Conservation (phyloP, 2,888 invertebrate genomes). For the Caenorhabditis sp. region DNA sequence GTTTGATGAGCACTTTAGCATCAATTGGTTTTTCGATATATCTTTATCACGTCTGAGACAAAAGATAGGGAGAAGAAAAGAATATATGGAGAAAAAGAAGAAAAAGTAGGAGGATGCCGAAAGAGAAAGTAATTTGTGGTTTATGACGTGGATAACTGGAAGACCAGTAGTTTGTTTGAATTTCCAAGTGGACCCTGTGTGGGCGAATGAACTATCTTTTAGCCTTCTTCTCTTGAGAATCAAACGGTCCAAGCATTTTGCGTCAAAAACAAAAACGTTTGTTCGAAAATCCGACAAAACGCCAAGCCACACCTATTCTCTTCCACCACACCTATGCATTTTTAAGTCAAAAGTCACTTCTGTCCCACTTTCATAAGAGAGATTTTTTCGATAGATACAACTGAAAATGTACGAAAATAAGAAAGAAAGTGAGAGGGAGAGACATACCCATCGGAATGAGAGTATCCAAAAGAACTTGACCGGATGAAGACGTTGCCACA, state of each 20-base stretch:
- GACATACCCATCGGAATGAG: conserved; percentile 60
- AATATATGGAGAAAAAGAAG: background rate
- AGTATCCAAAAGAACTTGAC: conserved; percentile 62
- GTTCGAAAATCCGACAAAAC: background rate
- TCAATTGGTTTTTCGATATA: conserved; percentile 9
- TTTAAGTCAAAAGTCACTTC: conserved; percentile 46
- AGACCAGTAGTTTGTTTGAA: conserved; percentile 25
- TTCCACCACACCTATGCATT: conserved; percentile 52
- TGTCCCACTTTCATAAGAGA: conserved; percentile 8
- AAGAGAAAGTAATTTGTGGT: conserved; percentile 17
- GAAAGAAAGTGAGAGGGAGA: background rate
- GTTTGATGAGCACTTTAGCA: conserved; percentile 52
- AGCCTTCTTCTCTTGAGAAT: background rate
- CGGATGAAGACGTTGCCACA: conserved; percentile 53
- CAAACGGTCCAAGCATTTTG: background rate
- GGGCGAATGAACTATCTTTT: background rate
- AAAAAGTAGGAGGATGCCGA: background rate
- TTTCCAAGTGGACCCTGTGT: conserved; percentile 16
- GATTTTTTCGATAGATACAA: conserved; percentile 33
- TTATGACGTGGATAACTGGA: conserved; percentile 29
- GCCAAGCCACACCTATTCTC: conserved; percentile 32
- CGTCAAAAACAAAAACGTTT: conserved; percentile 39
- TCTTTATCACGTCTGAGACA: conserved; percentile 32
- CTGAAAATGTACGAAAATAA: conserved; percentile 3
- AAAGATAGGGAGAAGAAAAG: background rate